Base-by-base conservation (phyloP, 2,888 invertebrate species). In the Brachynemurus nebulosus region DNA sequence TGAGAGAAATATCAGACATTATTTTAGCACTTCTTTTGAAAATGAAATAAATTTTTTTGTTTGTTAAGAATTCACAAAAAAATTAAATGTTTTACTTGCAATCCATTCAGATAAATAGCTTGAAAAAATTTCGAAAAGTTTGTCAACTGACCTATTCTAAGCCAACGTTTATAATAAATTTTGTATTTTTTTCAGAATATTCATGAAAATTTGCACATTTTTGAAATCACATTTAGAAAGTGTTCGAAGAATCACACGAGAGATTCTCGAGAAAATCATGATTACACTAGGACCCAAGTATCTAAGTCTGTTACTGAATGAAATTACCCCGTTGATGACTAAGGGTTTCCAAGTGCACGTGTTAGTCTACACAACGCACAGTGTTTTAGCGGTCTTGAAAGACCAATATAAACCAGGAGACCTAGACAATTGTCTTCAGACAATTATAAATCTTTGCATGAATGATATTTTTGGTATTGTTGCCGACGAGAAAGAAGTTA, bases 341-440 rank as follows among this genome's bases (percentile, higher is more conserved):
- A 76, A 82, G 58, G 97, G 97, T 9, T 97, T 86, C 60, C 93
- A 95, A 70, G 79, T 90, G 2, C 96, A 97, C 57, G 95, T 97
- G 0, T 67, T 97, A 42, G 85, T 86, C 3, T 91, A 80, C 48
- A 92, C 95, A 0, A 74, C 91, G 16, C 89, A 95, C 58, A 75
- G 82, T 0, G 76, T 97, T 4, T 64, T 97, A 41, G 76, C 77
- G 45, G 75, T 78, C 19, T 60, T 93, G 44, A 44, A 44, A 25
- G 66, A 71, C 0, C 64, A 71, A n/a, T 76, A 92, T 47, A 71
- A 78, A 59, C 69, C 80, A 1, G 77, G 76, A 0, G 85, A 93
- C 56, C 71, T 96, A n/a, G 86, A 92, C 58, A 62, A 72, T 1
- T 83, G 86, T 57, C 65, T 93, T 18, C 67, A 76, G 42, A 80